phyloP scores from a whole-genome alignment of 2,888 invertebrate genomes.

The Hedya salicella region DNA sequence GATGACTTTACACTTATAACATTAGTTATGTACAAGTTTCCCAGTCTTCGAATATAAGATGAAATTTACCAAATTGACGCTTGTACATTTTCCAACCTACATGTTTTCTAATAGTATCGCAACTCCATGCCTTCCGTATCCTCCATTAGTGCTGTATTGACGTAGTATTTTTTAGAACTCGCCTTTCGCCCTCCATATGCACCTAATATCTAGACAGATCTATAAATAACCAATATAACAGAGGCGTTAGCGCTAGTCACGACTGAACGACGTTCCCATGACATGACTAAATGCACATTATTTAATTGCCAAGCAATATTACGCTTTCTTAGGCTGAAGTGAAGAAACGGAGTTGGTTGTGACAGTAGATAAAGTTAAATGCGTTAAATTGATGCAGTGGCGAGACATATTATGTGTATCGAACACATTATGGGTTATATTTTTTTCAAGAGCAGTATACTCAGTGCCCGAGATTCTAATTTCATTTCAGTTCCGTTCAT shows the following conservation, averaged over 20 bases:
- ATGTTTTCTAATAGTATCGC: slow-evolving; percentile 1
- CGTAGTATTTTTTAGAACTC: slow-evolving; percentile 45
- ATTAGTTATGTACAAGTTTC: too few relatives aligned
- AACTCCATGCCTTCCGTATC: slow-evolving; percentile 41
- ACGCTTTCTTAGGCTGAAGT: neutral
- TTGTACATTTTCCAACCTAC: neutral
- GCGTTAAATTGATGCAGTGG: too few relatives aligned
- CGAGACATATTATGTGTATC: too few relatives aligned
- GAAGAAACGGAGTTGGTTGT: neutral
- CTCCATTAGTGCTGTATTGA: slow-evolving; percentile 50
- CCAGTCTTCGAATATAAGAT: too few relatives aligned
- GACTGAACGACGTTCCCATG: slow-evolving; percentile 29
- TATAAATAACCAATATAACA: slow-evolving; percentile 32
- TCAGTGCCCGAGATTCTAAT: too few relatives aligned
- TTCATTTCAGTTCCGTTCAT: too few relatives aligned
- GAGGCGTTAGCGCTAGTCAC: slow-evolving; percentile 36
- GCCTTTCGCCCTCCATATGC: slow-evolving; percentile 33
- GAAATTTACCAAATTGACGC: too few relatives aligned
- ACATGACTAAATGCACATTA: too few relatives aligned
- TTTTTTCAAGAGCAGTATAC: too few relatives aligned
- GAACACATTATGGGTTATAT: too few relatives aligned
- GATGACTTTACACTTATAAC: too few relatives aligned
- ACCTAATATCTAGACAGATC: slow-evolving; percentile 30
- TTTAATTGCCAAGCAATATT: slow-evolving; percentile 6
- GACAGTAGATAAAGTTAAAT: too few relatives aligned